Conservation (phyloP, 64 coral and sea anemone species). For the Catalaphyllia jardinei region DNA sequence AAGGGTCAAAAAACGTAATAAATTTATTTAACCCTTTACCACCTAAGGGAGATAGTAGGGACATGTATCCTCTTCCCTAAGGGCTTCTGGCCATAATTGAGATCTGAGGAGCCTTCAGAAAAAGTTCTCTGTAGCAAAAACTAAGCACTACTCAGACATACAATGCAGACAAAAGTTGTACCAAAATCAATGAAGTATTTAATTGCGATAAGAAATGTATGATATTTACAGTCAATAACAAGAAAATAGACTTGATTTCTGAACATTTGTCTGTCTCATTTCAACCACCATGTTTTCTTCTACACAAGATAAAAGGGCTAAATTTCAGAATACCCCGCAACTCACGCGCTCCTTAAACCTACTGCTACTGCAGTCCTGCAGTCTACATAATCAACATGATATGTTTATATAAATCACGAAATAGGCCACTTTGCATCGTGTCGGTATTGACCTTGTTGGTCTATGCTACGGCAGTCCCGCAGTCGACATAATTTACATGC, state of each 20-base stretch:
- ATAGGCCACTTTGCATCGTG: too few species aligned
- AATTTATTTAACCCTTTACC: not conserved
- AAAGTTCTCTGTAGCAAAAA: not conserved
- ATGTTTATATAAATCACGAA: too few species aligned
- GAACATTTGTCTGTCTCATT: not conserved
- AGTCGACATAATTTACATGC: too few species aligned
- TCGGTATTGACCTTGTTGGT: too few species aligned
- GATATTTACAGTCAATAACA: not conserved
- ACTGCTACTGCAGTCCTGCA: too few species aligned
- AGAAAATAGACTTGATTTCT: slow-evolving; percentile 5
- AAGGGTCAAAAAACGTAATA: too few species aligned
- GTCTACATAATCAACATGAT: too few species aligned
- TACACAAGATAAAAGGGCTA: not conserved
- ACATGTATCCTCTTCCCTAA: slow-evolving; percentile 25
- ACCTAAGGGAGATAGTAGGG: not conserved
- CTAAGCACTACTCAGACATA: not conserved
- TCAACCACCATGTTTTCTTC: not conserved
- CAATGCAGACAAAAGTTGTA: slow-evolving; percentile 23
- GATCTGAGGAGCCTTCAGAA: slow-evolving; percentile 13
- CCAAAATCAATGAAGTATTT: slow-evolving; percentile 8
- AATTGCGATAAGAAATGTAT: not conserved
- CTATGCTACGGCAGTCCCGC: too few species aligned
- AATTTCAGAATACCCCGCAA: too few species aligned
- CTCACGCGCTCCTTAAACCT: too few species aligned
- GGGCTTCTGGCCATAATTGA: not conserved